Base-by-base conservation (phyloP, 2,113 vertebrate genomes). In the Petaurus breviceps region DNA sequence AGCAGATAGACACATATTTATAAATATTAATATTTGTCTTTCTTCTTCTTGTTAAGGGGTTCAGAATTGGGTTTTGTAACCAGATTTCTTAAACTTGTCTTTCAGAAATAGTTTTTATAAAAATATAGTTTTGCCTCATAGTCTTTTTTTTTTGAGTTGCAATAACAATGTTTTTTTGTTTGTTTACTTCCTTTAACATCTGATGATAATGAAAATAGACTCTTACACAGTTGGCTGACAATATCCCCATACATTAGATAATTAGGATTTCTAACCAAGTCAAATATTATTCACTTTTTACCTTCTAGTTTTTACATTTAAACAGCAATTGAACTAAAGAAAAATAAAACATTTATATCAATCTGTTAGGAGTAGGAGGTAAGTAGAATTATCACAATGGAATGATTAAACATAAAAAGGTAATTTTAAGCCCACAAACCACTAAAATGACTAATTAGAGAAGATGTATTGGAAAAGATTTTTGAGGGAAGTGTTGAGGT, bases 201-300 rank as follows among this genome's bases (percentile, higher is more conserved):
- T 95, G 57, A 54, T 97, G 93, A 91, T 89, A 55, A 53, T 1
- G 1, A 57, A 57, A 96, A 93, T 51, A 91, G 77, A 90, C 2
- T 51, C 91, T 68, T 90, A 46, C 28, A 84, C 53, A 89, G 90
- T 24, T 92, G 8, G 89, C n/a, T 91, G 52, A 90, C 92, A 97
- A 54, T 55, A 97, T 8, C 97, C 61, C 37, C 52, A 43, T 53
- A 57, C 0, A 7, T 89, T 57, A 96, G 89, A 91, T 97, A 98
- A 97, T 97, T 95, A 92, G 0, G 92, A 77, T 96, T 98, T 97
- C 95, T 92, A 95, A 96, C 0, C n/a, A 95, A 93, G 8, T 94
- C 96, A 95, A 93, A 61, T 37, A 94, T 96, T 97, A 96, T 11
- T 96, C 92, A 94, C 68, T 96, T 98, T 97, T 49, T 97, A 12